Base-by-base conservation (phyloP, 64 coral and sea anemone genomes). In the Montipora foliosa region DNA sequence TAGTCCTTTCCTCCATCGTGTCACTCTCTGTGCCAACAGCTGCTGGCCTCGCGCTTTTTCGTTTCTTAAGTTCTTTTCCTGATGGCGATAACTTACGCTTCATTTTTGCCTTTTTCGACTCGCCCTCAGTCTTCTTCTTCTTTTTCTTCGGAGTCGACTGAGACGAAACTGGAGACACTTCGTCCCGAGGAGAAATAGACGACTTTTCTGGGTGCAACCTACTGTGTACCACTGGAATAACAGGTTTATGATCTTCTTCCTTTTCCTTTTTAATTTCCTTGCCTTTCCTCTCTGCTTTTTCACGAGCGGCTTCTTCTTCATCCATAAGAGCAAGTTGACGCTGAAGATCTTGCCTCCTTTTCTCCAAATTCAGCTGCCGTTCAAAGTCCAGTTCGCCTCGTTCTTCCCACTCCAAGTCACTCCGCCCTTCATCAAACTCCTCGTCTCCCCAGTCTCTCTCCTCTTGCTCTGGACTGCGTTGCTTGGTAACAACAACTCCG, bases 301-400 rank as follows among this genome's bases (percentile, higher is more conserved):
- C 90, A 11, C 74, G 75, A 6, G 75, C 71, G 13, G 95, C 95
- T 74, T 94, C 95, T 75, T 97, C 92, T 67, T 97, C 92, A 69
- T 97, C 95, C 83, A 97, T 97, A 49, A 97, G 82, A 12, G 92
- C 95, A 17, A 97, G 89, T 70, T 97, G 57, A 20, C 95, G 79
- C 78, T 97, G 93, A 49, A 97, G 64, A 67, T 84, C 76, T 60
- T 94, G 95, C 62, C 95, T 91, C 6, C 95, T 77, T 76, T 93
- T 97, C 46, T 97, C 95, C 67, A 97, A 74, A 61, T 88, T 93
- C 24, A 97, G 92, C 44, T 97, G 95, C 16, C 90, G 84, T 62
- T 97, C 83, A 79, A 69, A 97, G 59, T 97, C 95, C 15, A 97
- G 57, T 58, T 97, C 95, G 13, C 92, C 95, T 7, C 94, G 92